Base-by-base conservation (phyloP, 1,140 invertebrate genomes). In the Metaphire vulgaris region DNA sequence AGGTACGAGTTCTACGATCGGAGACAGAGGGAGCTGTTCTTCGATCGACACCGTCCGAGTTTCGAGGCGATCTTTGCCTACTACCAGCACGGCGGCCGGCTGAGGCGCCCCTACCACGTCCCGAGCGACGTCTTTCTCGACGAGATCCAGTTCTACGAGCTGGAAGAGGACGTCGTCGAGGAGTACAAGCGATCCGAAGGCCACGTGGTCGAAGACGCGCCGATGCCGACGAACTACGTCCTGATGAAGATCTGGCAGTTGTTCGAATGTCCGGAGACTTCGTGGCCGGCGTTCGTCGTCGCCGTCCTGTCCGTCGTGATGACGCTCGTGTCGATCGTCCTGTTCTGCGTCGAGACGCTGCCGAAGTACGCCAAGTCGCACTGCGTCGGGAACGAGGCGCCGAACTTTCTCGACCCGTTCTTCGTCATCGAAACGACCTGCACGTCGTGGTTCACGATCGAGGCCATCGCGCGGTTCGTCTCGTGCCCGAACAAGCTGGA, bases 51-150 rank as follows among this genome's bases (percentile, higher is more conserved):
- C 78, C 78, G 85, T 75, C 84, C 85, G 12, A 85, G 85, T 71
- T 89, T 89, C 79, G 86, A 87, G 74, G 85, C 97, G 85, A 98
- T 99, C 88, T 91, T 99, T 81, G 98, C 99, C 87, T 99, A 98
- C 88, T 99, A 99, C 89, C 81, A 85, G 77, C 84, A 85, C 79
- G 84, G 85, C 6, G 86, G 85, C 12, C 79, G 81, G 64, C 72
- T 87, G 2, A 75, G 81, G 33, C 71, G 84, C 32, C 86, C 86
- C 0, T 82, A 82, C 1, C 80, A 82, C 0, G 85, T 87, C 0
- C 82, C 85, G 15, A 83, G 85, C 72, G 86, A 87, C 72, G 82
- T 86, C 15, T 87, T 87, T 77, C 80, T 86, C 12, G 78, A 80
- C 14, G 86, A 87, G 78, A 72, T 86, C 28, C 83, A 84, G 28